A percentile compares a stretch with the other conserved stretches of the same genome.
These are phyloP conservation scores for Nasalis larvatus DNA, from an alignment of 2,113 vertebrate species.

Conservation along the genomic window DNA sequence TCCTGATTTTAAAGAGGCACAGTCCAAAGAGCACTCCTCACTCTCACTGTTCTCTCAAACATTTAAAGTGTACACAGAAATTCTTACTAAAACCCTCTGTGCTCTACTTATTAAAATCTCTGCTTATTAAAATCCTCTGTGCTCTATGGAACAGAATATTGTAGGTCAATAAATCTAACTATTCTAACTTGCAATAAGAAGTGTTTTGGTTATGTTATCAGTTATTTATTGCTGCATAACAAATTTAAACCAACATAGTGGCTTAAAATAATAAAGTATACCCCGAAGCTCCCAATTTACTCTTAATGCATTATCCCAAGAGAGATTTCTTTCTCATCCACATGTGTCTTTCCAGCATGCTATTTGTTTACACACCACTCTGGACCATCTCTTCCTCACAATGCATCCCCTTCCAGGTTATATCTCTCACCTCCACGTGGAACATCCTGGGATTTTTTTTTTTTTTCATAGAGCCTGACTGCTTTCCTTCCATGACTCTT, in stretches of 20 bases:
- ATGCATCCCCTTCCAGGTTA: background rate
- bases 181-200: too few species aligned
- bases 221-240: too few species aligned
- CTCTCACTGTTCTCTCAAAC: background rate
- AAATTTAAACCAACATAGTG: too few species aligned
- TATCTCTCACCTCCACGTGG: background rate
- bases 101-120: background rate
- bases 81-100: background rate
- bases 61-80: background rate
- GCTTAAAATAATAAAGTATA: too few species aligned
- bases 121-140: too few species aligned
- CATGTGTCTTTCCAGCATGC: background rate
- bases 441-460: background rate
- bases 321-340: background rate
- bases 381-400: background rate
- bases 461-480: background rate
- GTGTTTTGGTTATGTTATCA: too few species aligned
- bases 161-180: too few species aligned
- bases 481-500: background rate
- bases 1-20: background rate
- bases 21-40: background rate
- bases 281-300: background rate
- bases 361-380: background rate
- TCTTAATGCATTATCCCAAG: background rate
- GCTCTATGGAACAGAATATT: too few species aligned